Evolutionary conservation across 2,113 vertebrate genomes (phyloP).

Genomic region (Rhizomys pruinosus): DNA sequence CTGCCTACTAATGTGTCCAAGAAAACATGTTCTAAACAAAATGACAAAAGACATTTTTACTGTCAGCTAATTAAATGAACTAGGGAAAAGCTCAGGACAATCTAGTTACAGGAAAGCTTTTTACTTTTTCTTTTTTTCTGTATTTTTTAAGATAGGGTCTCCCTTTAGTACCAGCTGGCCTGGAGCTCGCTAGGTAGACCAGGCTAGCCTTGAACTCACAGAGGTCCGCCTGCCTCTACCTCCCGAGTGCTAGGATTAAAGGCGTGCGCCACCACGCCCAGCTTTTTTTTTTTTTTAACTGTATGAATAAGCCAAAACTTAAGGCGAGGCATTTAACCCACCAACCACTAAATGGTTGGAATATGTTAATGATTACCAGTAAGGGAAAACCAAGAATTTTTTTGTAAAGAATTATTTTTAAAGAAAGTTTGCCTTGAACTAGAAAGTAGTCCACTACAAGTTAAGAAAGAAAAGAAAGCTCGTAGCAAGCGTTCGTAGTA

Average conservation of each 20-base stretch:
- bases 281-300: background rate
- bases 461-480: background rate
- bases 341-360: slow-evolving; percentile 1
- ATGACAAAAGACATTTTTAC: background rate
- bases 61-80: slow-evolving; percentile 44
- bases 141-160: no score
- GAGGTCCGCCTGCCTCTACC: no score
- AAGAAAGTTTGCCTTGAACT: slow-evolving; percentile 4
- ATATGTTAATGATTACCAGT: background rate
- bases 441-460: background rate
- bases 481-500: background rate
- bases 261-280: no score
- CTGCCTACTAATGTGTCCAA: background rate
- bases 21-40: slow-evolving; percentile 14
- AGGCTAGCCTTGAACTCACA: no score
- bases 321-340: slow-evolving; percentile 9
- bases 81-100: background rate
- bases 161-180: no score
- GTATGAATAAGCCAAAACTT: background rate
- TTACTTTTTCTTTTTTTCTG: no score
- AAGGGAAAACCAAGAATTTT: background rate
- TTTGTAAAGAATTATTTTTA: background rate
- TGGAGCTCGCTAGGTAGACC: no score
- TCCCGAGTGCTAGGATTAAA: no score
- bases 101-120: slow-evolving; percentile 47